phyloP scores from a whole-genome alignment of 2,113 vertebrate species.

The Poecile atricapillus region DNA sequence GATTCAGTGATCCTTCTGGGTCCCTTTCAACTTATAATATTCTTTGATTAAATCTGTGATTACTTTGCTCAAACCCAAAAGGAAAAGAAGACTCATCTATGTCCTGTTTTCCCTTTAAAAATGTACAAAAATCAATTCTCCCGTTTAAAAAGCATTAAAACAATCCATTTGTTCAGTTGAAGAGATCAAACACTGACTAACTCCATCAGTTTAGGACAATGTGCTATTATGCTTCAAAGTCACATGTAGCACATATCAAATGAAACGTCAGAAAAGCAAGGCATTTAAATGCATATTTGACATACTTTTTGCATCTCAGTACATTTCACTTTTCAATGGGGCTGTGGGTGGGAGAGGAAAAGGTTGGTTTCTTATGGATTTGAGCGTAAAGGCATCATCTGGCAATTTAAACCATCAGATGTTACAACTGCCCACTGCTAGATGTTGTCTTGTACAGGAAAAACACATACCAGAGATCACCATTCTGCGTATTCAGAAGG shows the following conservation, averaged over 20 bases:
- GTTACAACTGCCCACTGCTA: not conserved
- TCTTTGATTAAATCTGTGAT: not conserved
- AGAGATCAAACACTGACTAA: conserved; percentile 42
- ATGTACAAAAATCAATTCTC: not conserved
- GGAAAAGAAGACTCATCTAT: not conserved
- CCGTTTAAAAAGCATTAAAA: not conserved
- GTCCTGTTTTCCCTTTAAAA: not conserved
- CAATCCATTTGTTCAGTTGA: conserved; percentile 29
- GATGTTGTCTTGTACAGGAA: not conserved
- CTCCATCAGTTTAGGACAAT: conserved; percentile 29
- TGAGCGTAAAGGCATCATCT: not conserved
- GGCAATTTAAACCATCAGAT: not conserved
- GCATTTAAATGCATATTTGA: conserved; percentile 64
- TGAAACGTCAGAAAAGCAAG: conserved; percentile 21
- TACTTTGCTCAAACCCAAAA: not conserved
- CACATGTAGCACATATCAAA: conserved; percentile 37
- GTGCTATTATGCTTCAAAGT: conserved; percentile 54
- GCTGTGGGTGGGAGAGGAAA: conserved; percentile 36
- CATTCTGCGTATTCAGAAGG: not conserved
- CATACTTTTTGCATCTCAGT: conserved; percentile 38
- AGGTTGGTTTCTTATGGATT: conserved; percentile 28
- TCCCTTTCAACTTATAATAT: not conserved
- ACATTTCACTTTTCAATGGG: conserved; percentile 30
- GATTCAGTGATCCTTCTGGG: not conserved
- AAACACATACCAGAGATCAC: not conserved